These are phyloP conservation scores for Mycteria americana DNA, from an alignment of 2,797 vertebrate genomes.

Conservation along the genomic window DNA sequence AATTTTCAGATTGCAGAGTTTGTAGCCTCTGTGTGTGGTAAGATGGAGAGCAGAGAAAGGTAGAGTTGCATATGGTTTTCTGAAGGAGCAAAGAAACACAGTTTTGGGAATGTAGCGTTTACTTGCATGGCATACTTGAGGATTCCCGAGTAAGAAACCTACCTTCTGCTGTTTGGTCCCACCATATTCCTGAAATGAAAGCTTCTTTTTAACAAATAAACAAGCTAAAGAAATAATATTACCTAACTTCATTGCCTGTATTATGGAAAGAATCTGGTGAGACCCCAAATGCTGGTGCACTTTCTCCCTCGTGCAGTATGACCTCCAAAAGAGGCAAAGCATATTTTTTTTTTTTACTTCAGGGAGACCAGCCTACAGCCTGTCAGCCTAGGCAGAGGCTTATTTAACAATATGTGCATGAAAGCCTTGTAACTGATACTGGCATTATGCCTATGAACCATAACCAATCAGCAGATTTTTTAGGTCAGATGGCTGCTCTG, in stretches of 20 bases:
- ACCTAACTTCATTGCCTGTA: background rate
- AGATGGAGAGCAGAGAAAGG: background rate
- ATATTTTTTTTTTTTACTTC: background rate
- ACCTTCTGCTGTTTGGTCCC: background rate
- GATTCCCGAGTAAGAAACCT: background rate
- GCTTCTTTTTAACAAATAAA: background rate
- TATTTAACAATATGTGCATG: background rate
- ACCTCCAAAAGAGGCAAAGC: background rate
- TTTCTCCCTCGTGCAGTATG: accelerated
- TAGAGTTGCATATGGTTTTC: accelerated
- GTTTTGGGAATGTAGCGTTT: background rate
- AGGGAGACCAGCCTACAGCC: background rate
- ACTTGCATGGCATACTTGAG: background rate
- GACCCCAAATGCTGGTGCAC: background rate
- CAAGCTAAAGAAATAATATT: background rate
- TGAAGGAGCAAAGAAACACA: background rate
- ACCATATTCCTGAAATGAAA: background rate
- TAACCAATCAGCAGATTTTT: background rate
- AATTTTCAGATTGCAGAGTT: background rate
- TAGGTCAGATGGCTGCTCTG: background rate
- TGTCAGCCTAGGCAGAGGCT: background rate
- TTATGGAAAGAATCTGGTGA: background rate
- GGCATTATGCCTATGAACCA: background rate
- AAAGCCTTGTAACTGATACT: background rate
- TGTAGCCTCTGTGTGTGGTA: background rate